These are phyloP conservation scores for Oreamnos americanus DNA, from an alignment of 2,113 vertebrate genomes.

Conservation along the genomic window DNA sequence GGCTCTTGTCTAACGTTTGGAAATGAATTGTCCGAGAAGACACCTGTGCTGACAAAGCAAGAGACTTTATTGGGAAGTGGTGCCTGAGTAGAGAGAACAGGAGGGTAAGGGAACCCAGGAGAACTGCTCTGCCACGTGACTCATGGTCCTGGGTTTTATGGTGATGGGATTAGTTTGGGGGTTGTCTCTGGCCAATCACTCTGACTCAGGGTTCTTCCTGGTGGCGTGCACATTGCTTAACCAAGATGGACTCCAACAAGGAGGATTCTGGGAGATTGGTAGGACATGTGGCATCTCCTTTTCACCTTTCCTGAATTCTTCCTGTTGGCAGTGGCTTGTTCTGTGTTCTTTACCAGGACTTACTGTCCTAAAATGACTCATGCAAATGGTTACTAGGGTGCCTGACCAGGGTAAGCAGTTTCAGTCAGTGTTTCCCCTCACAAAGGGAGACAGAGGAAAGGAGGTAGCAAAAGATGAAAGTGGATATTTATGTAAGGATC, in stretches of 20 bases:
- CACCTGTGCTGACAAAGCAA: not conserved
- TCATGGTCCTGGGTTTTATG: not conserved
- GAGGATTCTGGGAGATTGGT: not conserved
- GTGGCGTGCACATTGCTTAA: accelerated
- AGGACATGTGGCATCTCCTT: not conserved
- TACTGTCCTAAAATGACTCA: not conserved
- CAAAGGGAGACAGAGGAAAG: not conserved
- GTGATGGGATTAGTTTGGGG: not conserved
- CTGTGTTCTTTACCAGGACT: not conserved
- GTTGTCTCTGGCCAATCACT: not conserved
- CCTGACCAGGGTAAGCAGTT: not conserved
- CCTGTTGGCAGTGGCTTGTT: not conserved
- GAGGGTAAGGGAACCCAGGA: not conserved
- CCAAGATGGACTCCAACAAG: not conserved
- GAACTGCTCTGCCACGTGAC: not conserved
- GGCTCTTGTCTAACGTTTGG: not conserved
- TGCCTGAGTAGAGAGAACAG: not conserved
- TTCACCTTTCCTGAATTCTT: not conserved
- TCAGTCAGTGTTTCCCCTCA: not conserved
- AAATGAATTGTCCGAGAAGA: not conserved
- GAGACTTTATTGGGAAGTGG: not conserved
- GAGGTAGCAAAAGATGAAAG: not conserved
- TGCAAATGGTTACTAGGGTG: not conserved
- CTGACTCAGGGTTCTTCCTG: not conserved
- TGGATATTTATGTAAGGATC: not conserved